Conservation (phyloP, 2,113 vertebrate genomes). For the Hippolais icterina region DNA sequence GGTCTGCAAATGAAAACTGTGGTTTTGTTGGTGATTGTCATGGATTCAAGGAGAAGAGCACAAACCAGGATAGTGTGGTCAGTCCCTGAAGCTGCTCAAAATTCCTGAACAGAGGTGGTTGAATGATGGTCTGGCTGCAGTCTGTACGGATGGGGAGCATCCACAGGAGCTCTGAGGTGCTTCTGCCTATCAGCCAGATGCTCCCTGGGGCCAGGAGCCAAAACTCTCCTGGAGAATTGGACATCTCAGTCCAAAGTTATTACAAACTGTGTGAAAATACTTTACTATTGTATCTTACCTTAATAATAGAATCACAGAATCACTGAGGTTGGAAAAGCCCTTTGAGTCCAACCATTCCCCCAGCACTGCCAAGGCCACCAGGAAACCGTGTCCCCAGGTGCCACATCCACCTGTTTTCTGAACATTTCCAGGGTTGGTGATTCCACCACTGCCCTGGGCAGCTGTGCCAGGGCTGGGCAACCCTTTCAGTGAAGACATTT, state of each 20-base stretch:
- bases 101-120: background rate
- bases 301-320: background rate
- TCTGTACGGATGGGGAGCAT: background rate
- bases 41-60: background rate
- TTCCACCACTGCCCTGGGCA: background rate
- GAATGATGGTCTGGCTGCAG: background rate
- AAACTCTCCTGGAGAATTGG: background rate
- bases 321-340: background rate
- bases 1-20: background rate
- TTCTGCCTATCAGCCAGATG: background rate
- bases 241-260: background rate
- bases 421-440: background rate
- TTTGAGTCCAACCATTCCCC: background rate
- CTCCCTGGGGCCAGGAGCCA: background rate
- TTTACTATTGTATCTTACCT: background rate
- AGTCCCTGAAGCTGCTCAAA: background rate
- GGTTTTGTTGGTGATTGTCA: too few relatives aligned
- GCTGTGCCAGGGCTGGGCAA: background rate
- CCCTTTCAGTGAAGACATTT: background rate
- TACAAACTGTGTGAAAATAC: background rate
- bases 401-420: background rate
- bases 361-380: background rate
- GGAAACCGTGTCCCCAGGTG: fast-evolving
- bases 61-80: background rate
- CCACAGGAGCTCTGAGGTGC: background rate